Evolutionary conservation across 2,888 invertebrate genomes (phyloP), one percentile per base, ranked within the genome.

Genomic region (Selenia dentaria): DNA sequence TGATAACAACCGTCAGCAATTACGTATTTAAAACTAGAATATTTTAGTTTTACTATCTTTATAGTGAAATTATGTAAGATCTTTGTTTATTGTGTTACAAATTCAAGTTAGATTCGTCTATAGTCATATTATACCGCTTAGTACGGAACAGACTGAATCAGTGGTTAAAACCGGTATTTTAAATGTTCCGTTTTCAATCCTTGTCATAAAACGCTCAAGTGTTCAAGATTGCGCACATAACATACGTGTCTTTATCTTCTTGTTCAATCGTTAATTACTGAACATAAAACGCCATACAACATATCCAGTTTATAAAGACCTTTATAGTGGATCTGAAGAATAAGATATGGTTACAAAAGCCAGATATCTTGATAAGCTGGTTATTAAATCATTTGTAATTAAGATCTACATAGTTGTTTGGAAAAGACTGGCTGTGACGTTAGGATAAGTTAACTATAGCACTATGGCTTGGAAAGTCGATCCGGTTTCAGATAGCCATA

Each of bases 181-280:
- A n/a, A n/a, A n/a, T n/a, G n/a, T n/a, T n/a, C n/a, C 10, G 11
- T 20, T 10, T 35, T 24, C 28, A 12, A 20, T 42, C 34, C 31
- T 5, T 8, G 24, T 14, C 29, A 43, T 59, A 46, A 53, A 56
- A 26, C 50, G 49, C 39, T 44, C 37, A 32, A 27, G 34, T 39
- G 51, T 46, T 51, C 47, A 53, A 56, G 51, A 47, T 49, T 45
- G 44, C 37, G 42, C 38, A 35, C 39, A 46, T 51, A 47, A 43
- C 50, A 44, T 51, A 46, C 39, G 29, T 28, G 54, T 55, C 59
- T 59, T 55, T 52, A 59, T 46, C 38, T 48, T 35, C 54, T 46
- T 42, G 50, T 45, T 42, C 49, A 42, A 50, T 55, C 40, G 55
- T 57, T 59, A 57, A 59, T 59, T 57, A 54, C 49, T 40, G 43